phyloP scores from a whole-genome alignment of 2,797 vertebrate genomes.

The Echeneis naucrates region DNA sequence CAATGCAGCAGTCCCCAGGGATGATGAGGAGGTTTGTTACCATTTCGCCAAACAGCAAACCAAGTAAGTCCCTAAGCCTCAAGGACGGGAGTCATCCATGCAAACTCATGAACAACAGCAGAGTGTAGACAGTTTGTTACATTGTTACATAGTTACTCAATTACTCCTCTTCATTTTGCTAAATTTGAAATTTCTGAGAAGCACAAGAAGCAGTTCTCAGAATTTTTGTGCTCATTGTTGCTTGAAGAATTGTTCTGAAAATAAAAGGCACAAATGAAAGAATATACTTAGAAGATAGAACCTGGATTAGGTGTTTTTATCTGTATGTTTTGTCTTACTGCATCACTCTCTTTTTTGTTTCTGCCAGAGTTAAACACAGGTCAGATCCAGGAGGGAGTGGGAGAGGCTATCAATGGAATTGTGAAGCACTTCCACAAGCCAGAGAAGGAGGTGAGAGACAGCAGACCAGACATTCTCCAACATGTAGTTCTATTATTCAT shows the following conservation, averaged over 20 bases:
- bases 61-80: slow-evolving; percentile 86
- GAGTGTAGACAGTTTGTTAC: neutral
- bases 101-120: neutral
- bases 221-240: too few relatives aligned
- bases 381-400: slow-evolving; percentile 99
- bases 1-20: slow-evolving; percentile 97
- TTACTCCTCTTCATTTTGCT: neutral
- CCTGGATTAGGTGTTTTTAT: slow-evolving; percentile 2
- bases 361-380: slow-evolving; percentile 95
- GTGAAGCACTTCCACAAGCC: slow-evolving; percentile 99
- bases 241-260: slow-evolving; percentile 20
- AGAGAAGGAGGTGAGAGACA: slow-evolving; percentile 96
- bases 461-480: slow-evolving; percentile 72
- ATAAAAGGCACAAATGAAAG: neutral
- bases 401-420: slow-evolving; percentile 98
- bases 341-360: slow-evolving; percentile 24
- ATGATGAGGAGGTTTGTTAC: slow-evolving; percentile 98
- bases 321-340: slow-evolving; percentile 20
- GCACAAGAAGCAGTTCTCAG: neutral
- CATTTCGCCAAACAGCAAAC: slow-evolving; percentile 97
- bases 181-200: neutral
- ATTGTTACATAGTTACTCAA: too few relatives aligned
- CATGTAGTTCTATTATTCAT: slow-evolving; percentile 79
- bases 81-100: neutral
- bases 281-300: slow-evolving; percentile 25